Percentiles rank a stretch among this genome's conserved stretches.
Evolutionary conservation across 2,888 invertebrate genomes (phyloP).

Genomic region (Cryptocephalus primarius): DNA sequence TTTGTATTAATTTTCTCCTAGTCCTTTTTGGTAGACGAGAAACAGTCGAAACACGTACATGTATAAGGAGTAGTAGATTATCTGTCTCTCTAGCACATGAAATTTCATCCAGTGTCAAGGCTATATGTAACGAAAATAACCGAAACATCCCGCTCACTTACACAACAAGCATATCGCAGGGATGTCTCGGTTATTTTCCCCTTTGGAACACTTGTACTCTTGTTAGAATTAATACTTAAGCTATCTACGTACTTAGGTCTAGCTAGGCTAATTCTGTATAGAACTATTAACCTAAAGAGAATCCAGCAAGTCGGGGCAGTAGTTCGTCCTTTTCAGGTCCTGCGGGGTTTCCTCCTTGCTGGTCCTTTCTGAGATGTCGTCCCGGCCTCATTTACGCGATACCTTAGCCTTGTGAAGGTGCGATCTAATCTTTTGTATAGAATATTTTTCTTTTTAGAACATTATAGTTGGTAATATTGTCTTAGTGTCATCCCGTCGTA

Average conservation of each 20-base stretch:
- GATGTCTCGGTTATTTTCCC: too few species aligned
- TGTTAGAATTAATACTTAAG: too few species aligned
- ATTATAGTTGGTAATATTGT: not conserved
- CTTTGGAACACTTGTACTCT: too few species aligned
- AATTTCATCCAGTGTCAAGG: constrained; percentile 35
- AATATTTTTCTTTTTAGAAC: constrained; percentile 5
- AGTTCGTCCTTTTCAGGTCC: constrained; percentile 37
- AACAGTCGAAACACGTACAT: too few species aligned
- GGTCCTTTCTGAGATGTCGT: constrained; percentile 34
- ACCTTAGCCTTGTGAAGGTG: constrained; percentile 34
- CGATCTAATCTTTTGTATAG: constrained; percentile 32
- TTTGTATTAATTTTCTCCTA: constrained; percentile 2
- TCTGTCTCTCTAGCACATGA: constrained; percentile 28
- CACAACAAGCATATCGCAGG: too few species aligned
- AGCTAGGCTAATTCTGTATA: too few species aligned
- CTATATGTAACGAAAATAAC: not conserved
- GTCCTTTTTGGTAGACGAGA: not conserved
- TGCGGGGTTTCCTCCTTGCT: constrained; percentile 30
- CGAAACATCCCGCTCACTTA: too few species aligned
- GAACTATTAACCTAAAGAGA: not conserved
- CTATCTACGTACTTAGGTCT: too few species aligned
- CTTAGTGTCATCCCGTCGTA: constrained; percentile 2
- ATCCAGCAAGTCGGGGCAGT: constrained; percentile 33
- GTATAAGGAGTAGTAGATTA: not conserved
- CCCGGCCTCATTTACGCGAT: constrained; percentile 35